Evolutionary conservation across 2,113 vertebrate genomes (phyloP), one percentile per base, ranked within the genome.

Genomic region (Chrysochloris asiatica): DNA sequence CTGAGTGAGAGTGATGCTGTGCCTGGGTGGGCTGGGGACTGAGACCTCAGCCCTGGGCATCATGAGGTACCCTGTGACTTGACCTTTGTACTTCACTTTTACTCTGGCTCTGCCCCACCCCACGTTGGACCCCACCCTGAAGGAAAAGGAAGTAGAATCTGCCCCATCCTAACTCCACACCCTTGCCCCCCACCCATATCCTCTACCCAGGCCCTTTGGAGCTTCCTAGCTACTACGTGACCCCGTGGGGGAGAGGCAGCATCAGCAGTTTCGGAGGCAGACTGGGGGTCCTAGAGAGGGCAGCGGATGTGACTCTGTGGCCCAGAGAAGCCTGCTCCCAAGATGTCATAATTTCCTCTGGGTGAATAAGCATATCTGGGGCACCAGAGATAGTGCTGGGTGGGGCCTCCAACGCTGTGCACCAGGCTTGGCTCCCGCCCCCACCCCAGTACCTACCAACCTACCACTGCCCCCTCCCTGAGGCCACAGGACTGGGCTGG

Each of bases 271-370:
- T n/a, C 8, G 9, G n/a, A 7, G 19, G 12, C 67, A 69, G 26
- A 19, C 30, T 28, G 6, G 67, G 21, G 69, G 88, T 90, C 92
- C 67, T n/a, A 19, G 63, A 59, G 59, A 78, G 72, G 86, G 47
- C n/a, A 26, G 86, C 63, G 12, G 76, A 69, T 92, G 56, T 47
- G 78, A 52, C 88, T 43, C 17, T 4, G 41, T 7, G 61, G 73
- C 75, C 61, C 17, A 79, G 75, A 92, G 95, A 92, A 89, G 85
- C 56, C 78, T 67, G 72, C 80, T 94, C 90, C 94, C 90, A 86
- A 91, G 95, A 94, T 95, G 95, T 92, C 93, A 90, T 86, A 95
- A 91, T 92, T 96, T 97, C 95, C 96, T 93, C 43, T 83, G 54
- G 47, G 41, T 95, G 94, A 96, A 81, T 92, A 89, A 84, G 88